Conservation (phyloP, 2,113 vertebrate genomes). For the Pterocles gutturalis region DNA sequence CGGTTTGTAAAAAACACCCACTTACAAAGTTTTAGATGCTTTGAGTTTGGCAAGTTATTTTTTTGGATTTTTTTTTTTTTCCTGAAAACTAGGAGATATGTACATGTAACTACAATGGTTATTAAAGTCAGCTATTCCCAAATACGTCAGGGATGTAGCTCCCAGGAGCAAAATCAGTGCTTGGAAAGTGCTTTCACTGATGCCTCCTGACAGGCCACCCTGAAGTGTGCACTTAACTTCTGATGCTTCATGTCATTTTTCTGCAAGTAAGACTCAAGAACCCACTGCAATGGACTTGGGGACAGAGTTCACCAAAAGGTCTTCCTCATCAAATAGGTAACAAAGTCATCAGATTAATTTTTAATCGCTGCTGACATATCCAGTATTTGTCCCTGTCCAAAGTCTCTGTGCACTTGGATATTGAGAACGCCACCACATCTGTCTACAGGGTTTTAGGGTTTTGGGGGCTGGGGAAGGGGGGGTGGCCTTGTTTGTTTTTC, state of each 20-base stretch:
- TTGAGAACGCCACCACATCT: neutral
- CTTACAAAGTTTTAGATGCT: neutral
- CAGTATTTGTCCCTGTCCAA: neutral
- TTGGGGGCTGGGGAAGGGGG: fast-evolving
- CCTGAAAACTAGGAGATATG: fast-evolving
- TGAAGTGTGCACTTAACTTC: neutral
- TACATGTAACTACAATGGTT: neutral
- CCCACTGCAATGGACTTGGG: neutral
- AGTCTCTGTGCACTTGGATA: neutral
- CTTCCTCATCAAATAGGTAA: neutral
- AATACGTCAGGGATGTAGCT: neutral
- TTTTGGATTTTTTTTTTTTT: neutral
- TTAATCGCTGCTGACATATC: neutral
- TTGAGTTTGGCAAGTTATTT: neutral
- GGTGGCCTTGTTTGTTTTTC: neutral
- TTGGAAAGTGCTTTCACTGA: neutral
- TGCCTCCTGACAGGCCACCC: neutral
- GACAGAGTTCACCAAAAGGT: slow-evolving; percentile 1
- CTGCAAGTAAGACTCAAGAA: neutral
- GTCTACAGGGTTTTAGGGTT: fast-evolving
- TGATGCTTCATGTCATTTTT: neutral
- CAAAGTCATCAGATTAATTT: slow-evolving; percentile 30
- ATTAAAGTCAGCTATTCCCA: neutral
- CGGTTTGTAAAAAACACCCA: neutral
- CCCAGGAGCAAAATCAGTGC: neutral